Base-by-base conservation (phyloP, 2,888 invertebrate genomes). In the Diplolepis rosae region DNA sequence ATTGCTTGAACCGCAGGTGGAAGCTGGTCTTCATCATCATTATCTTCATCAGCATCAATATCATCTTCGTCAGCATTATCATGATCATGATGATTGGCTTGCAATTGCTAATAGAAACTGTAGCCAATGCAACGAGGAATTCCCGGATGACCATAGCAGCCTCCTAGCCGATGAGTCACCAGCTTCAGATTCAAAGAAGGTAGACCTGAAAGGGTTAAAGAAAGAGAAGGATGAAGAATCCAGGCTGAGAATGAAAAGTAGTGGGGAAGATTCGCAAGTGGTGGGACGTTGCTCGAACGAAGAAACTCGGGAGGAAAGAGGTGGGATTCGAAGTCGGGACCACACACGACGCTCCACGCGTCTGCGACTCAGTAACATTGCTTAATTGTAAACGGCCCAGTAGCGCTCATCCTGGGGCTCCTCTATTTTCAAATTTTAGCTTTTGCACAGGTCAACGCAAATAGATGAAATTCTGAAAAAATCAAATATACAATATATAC, bases 331-430 rank as follows among this genome's bases (percentile, higher is more conserved):
- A 87, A 82, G 79, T 80, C 77, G 80, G 82, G 88, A 88, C 88
- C 88, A 88, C 88, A 88, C 88, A 88, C 88, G 88, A 87, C 83
- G 88, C 85, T 87, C 88, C 87, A 87, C 88, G 87, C 87, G 88
- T 88, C 87, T 88, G 84, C 85, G 87, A 87, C 87, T 88, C 84
- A 85, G 87, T 88, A 86, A 88, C 88, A 88, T 88, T 87, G 87
- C 87, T 88, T 88, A 88, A 88, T 88, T 88, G 88, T 88, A 88
- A 88, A 88, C 86, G 86, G 83, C 81, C 75, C 87, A 85, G 87
- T 71, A 87, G 81, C 72, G 82, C 85, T 85, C 87, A 87, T 78
- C 65, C 67, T 67, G 65, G 15, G 68, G 71, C 61, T 61, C 6
- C n/a, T 22, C 24, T 9, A 7, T 39, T 61, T 7, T 7, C 39